These are phyloP conservation scores for Pocota personata DNA, from an alignment of 2,888 invertebrate genomes.

Conservation along the genomic window DNA sequence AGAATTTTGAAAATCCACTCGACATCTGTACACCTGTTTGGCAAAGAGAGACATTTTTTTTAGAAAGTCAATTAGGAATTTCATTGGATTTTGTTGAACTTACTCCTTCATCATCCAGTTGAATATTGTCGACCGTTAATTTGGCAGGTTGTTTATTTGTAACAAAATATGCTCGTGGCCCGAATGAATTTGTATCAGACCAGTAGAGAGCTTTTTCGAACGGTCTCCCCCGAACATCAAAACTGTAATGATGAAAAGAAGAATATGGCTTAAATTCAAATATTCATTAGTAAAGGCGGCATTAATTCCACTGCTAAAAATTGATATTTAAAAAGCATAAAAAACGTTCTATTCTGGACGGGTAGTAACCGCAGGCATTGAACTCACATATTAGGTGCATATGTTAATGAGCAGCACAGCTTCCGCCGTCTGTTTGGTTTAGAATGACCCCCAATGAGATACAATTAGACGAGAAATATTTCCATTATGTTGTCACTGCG, in stretches of 20 bases:
- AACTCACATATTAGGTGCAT: no score
- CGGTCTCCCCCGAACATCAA: slow-evolving; percentile 92
- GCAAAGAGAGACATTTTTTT: not conserved
- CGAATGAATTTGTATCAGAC: slow-evolving; percentile 92
- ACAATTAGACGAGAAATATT: no score
- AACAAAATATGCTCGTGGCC: slow-evolving; percentile 93
- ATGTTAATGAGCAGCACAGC: no score
- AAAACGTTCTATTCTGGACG: no score
- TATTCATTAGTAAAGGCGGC: no score
- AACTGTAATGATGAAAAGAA: slow-evolving; percentile 84
- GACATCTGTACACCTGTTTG: slow-evolving; percentile 88
- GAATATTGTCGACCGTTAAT: slow-evolving; percentile 91
- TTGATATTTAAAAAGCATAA: no score
- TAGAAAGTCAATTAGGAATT: not conserved
- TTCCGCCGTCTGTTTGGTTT: no score
- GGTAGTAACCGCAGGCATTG: no score
- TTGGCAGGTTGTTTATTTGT: slow-evolving; percentile 91
- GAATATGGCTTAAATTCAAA: not conserved
- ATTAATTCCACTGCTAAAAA: not conserved
- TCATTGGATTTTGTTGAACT: slow-evolving; percentile 72
- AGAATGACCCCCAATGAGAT: no score
- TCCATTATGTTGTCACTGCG: no score
- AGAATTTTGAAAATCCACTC: slow-evolving; percentile 95
- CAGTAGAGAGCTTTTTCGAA: slow-evolving; percentile 92
- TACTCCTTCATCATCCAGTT: slow-evolving; percentile 92